Conservation (phyloP, 2,797 vertebrate genomes). For the Anguilla marmorata region DNA sequence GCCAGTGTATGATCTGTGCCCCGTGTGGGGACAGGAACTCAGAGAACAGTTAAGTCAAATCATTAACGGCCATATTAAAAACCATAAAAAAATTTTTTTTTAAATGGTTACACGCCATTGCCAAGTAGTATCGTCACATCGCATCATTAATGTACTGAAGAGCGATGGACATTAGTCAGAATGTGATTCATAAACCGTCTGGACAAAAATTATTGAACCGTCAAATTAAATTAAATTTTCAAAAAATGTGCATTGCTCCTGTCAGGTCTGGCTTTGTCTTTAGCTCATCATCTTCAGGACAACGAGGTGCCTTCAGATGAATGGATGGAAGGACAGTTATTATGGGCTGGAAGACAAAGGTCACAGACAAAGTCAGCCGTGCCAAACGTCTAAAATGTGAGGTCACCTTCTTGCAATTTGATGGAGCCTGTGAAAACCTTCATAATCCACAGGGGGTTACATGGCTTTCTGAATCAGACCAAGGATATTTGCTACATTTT, state of each 20-base stretch:
- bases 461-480: neutral
- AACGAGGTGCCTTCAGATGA: neutral
- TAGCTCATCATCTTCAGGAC: neutral
- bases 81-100: conserved; percentile 24
- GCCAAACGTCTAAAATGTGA: neutral
- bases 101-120: conserved; percentile 44
- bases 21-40: neutral
- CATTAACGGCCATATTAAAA: conserved; percentile 47
- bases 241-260: conserved; percentile 34
- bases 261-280: neutral
- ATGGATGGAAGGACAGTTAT: neutral
- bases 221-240: conserved; percentile 61
- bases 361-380: neutral
- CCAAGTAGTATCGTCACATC: conserved; percentile 65
- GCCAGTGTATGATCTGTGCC: neutral
- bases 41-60: conserved; percentile 13
- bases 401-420: too few relatives aligned
- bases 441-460: neutral
- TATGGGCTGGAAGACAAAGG: neutral
- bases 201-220: conserved; percentile 54
- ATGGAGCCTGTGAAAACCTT: neutral
- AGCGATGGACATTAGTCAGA: conserved; percentile 61
- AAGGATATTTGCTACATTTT: neutral
- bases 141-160: conserved; percentile 59
- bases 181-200: conserved; percentile 51